A percentile compares a stretch with the other conserved stretches of the same genome.
Conservation (phyloP, 2,888 invertebrate species). For the Amphimallon solstitiale region DNA sequence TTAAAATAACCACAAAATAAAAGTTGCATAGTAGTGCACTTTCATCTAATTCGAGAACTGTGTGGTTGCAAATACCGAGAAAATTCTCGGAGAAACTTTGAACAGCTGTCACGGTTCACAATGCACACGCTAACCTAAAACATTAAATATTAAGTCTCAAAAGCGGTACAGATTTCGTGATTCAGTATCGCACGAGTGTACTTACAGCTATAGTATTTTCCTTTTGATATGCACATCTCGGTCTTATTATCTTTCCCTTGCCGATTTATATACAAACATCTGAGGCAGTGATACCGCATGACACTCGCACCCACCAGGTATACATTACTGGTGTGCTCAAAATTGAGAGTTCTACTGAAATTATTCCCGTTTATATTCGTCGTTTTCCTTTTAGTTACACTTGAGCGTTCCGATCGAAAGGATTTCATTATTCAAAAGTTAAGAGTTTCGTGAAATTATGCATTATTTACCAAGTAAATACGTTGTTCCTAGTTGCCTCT, state of each 20-base stretch:
- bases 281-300: not conserved
- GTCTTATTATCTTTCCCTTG: conserved; percentile 5
- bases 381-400: too few relatives aligned
- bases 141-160: conserved; percentile 39
- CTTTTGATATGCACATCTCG: not conserved
- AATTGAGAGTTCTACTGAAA: not conserved
- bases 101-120: conserved; percentile 39
- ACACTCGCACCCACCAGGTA: too few relatives aligned
- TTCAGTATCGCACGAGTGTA: conserved; percentile 26
- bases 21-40: not conserved
- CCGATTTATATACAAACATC: conserved; percentile 10
- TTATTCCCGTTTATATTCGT: too few relatives aligned
- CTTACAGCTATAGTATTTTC: not conserved
- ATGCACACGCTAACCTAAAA: conserved; percentile 28
- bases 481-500: too few relatives aligned
- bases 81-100: conserved; percentile 11
- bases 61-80: not conserved
- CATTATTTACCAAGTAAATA: too few relatives aligned
- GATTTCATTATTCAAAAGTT: too few relatives aligned
- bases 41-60: not conserved
- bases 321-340: too few relatives aligned
- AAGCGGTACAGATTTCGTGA: conserved; percentile 36
- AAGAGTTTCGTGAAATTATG: too few relatives aligned
- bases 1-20: too few relatives aligned
- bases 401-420: too few relatives aligned